These are phyloP conservation scores for Limenitis camilla DNA, from an alignment of 2,888 invertebrate species.

Conservation along the genomic window DNA sequence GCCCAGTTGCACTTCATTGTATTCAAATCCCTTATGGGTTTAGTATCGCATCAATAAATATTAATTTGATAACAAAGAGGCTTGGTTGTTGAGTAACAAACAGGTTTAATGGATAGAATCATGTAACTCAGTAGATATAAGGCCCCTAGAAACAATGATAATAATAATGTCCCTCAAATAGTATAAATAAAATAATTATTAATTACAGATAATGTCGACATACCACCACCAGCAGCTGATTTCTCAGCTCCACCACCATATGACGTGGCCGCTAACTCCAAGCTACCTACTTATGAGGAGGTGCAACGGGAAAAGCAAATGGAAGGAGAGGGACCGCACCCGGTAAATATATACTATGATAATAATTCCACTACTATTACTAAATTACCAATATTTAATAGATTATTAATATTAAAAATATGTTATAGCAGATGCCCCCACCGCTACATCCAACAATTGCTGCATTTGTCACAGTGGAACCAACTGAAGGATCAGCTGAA, in stretches of 20 bases:
- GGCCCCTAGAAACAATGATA: no score
- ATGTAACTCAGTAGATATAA: no score
- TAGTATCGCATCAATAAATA: background rate
- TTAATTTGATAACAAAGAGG: no score
- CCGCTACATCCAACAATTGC: conserved; percentile 73
- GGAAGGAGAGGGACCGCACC: conserved; percentile 78
- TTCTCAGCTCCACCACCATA: conserved; percentile 93
- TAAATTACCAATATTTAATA: no score
- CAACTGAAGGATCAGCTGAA: conserved; percentile 74
- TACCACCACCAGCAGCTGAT: conserved; percentile 88
- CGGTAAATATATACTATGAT: no score
- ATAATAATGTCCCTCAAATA: no score
- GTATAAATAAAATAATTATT: no score
- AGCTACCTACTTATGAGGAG: conserved; percentile 93
- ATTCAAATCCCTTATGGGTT: background rate
- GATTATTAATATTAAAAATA: no score
- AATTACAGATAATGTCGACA: conserved; percentile 64
- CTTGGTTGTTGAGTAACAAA: background rate
- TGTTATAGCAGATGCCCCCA: conserved; percentile 31
- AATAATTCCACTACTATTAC: no score
- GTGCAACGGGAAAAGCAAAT: conserved; percentile 90
- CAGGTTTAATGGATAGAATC: no score
- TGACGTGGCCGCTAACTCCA: conserved; percentile 84
- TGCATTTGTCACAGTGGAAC: conserved; percentile 85
- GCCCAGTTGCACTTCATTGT: no score